These are phyloP conservation scores for Cerceris ruficornis DNA, from an alignment of 2,888 invertebrate genomes.

Conservation along the genomic window DNA sequence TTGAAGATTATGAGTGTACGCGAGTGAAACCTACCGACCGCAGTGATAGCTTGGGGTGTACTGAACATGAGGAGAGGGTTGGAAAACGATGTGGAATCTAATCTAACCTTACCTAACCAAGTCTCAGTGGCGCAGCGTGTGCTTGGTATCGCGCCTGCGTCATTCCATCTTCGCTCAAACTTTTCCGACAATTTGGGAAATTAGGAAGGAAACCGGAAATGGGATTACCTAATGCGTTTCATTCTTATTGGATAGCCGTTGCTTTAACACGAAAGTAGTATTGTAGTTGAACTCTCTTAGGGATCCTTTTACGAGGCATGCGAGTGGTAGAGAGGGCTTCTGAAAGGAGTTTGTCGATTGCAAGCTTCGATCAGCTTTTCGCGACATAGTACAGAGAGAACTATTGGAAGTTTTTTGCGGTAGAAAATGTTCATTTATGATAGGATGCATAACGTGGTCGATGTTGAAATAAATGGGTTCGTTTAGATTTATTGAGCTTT, in stretches of 20 bases:
- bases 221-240: constrained; percentile 43
- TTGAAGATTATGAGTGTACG: neutral
- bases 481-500: no score
- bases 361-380: no score
- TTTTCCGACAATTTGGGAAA: constrained; percentile 58
- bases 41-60: constrained; percentile 62
- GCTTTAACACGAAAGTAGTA: constrained; percentile 17
- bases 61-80: constrained; percentile 61
- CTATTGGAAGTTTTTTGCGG: no score
- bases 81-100: constrained; percentile 54
- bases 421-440: no score
- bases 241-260: constrained; percentile 39
- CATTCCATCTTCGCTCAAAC: constrained; percentile 42
- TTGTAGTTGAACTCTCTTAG: neutral
- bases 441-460: no score
- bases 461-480: no score
- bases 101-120: constrained; percentile 58
- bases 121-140: constrained; percentile 58
- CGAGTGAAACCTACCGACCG: constrained; percentile 51
- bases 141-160: constrained; percentile 52
- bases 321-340: neutral
- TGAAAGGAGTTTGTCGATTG: no score
- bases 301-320: neutral
- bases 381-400: no score
- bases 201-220: constrained; percentile 58